Evolutionary conservation across 2,888 invertebrate species (phyloP), one percentile per base, ranked within the genome.

Genomic region (Pristionchus arcanus): DNA sequence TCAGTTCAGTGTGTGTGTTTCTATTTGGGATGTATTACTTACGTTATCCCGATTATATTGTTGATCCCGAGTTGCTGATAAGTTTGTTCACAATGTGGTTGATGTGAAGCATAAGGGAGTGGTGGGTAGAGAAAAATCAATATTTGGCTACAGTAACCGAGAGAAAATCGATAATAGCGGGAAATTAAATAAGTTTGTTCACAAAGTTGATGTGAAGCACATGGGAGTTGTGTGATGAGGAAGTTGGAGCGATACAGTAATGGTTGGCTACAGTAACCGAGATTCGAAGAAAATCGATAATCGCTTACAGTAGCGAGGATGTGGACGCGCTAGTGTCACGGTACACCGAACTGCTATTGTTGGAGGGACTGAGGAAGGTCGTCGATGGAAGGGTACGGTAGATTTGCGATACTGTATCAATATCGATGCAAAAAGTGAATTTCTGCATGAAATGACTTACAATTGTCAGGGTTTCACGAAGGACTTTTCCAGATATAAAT

Each of bases 351-450:
- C 34, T 89, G 37, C 63, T 89, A 42, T 42, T 89, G 37, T 42
- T 81, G 81, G 89, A 89, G 16, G 89, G 89, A 37, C 55, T 89
- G 37, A 55, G 37, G 59, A 81, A 63, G 21, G 66, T 81, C 28
- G 89, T 89, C 37, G 89, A 89, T n/a, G 63, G 49, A 55, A 55
- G 89, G 81, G 89, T 89, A 81, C 81, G 81, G 49, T 81, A 81
- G 81, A 7, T 28, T 66, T 31, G 19, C 19, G 31, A 11, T 37
- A 37, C 37, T 31, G 16, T 4, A 9, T 2, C 42, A 37, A 4
- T 16, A 77, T 42, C 77, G 77, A 34, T 19, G 42, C 42, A 49
- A 42, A 3, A 42, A 42, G 9, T 9, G 4, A 42, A 42, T 42
- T 42, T 42, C 9, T 9, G 9, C 42, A 42, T 42, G 42, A 21